Conservation (phyloP, 2,888 invertebrate species). For the Himalopsyche anomala region DNA sequence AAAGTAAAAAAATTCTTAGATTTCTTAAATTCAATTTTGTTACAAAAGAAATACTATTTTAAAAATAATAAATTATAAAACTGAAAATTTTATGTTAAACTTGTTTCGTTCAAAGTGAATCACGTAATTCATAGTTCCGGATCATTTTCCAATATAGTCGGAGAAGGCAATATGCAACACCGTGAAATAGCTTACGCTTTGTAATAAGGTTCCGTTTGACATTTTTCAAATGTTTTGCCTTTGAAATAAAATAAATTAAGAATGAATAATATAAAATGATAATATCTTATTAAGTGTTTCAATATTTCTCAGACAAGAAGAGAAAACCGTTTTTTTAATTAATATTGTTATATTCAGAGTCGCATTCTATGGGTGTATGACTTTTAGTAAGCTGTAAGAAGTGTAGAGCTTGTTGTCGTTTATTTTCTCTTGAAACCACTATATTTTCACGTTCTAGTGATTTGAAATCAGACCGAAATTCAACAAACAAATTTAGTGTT, state of each 20-base stretch:
- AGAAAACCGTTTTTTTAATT: background rate
- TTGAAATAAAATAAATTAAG: background rate
- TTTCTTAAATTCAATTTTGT: too few species aligned
- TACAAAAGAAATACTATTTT: too few species aligned
- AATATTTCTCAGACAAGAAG: background rate
- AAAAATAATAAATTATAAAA: too few species aligned
- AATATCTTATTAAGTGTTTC: background rate
- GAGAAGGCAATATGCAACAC: conserved; percentile 37
- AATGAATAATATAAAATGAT: background rate
- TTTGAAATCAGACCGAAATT: conserved; percentile 43
- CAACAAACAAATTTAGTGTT: conserved; percentile 51
- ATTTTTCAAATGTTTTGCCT: background rate
- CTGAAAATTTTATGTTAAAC: background rate
- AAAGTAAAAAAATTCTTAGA: too few species aligned
- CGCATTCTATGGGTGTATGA: background rate
- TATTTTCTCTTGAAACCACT: background rate
- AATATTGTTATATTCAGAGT: background rate
- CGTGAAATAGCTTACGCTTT: conserved; percentile 3
- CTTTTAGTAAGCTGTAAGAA: background rate
- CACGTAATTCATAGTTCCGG: conserved; percentile 11
- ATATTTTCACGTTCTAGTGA: conserved; percentile 42
- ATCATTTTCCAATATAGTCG: background rate
- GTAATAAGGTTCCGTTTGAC: background rate
- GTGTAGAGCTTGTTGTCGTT: background rate
- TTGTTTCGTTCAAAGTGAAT: background rate